Evolutionary conservation across 1,140 invertebrate species (phyloP).

Genomic region (Cephus cinctus): DNA sequence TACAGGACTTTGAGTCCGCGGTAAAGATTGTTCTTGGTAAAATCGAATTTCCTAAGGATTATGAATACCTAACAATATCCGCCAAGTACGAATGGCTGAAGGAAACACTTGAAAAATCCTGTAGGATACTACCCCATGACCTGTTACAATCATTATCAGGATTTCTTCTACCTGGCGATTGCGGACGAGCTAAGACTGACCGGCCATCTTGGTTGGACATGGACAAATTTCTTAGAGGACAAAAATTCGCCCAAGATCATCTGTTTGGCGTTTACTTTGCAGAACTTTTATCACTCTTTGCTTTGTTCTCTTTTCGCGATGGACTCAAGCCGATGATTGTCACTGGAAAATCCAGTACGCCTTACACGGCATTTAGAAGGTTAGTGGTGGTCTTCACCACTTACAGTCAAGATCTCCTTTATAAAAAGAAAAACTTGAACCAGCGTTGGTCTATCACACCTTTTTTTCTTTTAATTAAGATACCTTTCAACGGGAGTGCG

Average conservation of each 20-base stretch:
- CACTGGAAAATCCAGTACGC: conserved; percentile 64
- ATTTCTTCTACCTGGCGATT: no score
- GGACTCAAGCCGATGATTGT: conserved; percentile 65
- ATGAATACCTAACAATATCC: no score
- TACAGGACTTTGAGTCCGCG: no score
- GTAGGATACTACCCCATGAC: no score
- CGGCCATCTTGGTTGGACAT: conserved; percentile 42
- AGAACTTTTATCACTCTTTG: conserved; percentile 64
- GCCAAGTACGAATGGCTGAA: no score
- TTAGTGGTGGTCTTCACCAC: no score
- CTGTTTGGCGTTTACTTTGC: conserved; percentile 60
- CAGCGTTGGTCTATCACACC: not conserved
- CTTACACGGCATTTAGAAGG: conserved; percentile 67
- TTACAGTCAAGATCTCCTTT: no score
- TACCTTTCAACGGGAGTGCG: conserved; percentile 55
- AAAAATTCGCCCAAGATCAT: conserved; percentile 63
- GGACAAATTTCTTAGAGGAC: conserved; percentile 60
- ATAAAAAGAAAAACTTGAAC: conserved; percentile 62
- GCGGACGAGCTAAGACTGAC: conserved; percentile 11
- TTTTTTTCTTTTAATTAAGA: conserved; percentile 22
- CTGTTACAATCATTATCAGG: no score
- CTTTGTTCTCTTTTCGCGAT: conserved; percentile 63
- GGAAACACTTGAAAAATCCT: no score
- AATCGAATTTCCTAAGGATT: no score
- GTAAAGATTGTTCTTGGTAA: no score